Base-by-base conservation (phyloP, 2,797 vertebrate genomes). In the Cossypha niveicapilla region DNA sequence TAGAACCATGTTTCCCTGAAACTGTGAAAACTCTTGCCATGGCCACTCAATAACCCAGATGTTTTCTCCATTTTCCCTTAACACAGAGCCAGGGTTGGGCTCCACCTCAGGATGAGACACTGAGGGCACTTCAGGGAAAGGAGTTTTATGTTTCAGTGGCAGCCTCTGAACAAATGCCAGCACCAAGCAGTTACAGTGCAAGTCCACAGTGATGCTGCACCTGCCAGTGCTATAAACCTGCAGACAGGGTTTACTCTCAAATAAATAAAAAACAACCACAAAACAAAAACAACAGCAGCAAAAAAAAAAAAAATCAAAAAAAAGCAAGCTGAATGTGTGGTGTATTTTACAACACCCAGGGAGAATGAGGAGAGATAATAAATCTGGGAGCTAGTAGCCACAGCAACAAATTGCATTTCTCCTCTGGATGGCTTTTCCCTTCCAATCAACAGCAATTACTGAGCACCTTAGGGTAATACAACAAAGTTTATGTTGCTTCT, bases 361-460 rank as follows among this genome's bases (percentile, higher is more conserved):
- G 84, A 94, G 61, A 89, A 93, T 91, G 73, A 92, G 25, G 42
- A 87, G 74, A 91, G 76, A 93, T 42, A 86, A 96, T 95, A 96
- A 96, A 96, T 93, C 94, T 76, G 79, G 84, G 67, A 95, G 78
- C 76, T 78, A 95, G 95, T 96, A 95, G 94, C 95, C 94, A 94
- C 93, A 96, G 93, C 90, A 97, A 96, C 94, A 97, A 95, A 96
- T 96, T 95, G 93, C 87, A 60, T 95, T 95, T 94, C 84, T 96
- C 35, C 91, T 90, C 88, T 84, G 78, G 76, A 90, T 91, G 44
- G 88, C 54, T 95, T 90, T 15, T 7, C 18, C 60, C 39, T 68
- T 68, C 62, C 63, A 89, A 76, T 94, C 92, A 96, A 57, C 79
- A 92, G 94, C 90, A 95, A 97, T 96, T 97, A 95, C 86, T 1